Percentiles rank a stretch among this genome's conserved stretches.
These are phyloP conservation scores for Chelonus insularis DNA, from an alignment of 1,140 invertebrate genomes.

Conservation along the genomic window DNA sequence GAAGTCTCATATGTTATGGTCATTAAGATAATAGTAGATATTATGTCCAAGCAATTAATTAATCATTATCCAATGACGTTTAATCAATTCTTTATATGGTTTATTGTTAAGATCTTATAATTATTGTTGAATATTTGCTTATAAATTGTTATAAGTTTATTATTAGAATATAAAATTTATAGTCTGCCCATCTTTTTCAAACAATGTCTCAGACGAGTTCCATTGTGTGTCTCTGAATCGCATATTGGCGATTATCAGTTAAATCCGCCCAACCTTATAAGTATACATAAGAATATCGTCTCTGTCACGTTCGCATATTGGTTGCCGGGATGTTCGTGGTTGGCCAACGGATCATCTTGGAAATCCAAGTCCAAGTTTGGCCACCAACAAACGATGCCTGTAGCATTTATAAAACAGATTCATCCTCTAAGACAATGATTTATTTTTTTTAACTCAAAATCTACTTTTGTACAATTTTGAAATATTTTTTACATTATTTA, in stretches of 20 bases:
- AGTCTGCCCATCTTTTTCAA: slow-evolving; percentile 18
- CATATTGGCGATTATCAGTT: slow-evolving; percentile 36
- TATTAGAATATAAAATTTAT: slow-evolving; percentile 5
- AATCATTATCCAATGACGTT: too few relatives aligned
- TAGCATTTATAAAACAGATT: slow-evolving; percentile 31
- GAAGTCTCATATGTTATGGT: too few relatives aligned
- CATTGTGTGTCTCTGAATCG: slow-evolving; percentile 33
- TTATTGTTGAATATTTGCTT: too few relatives aligned
- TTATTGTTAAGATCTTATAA: background rate
- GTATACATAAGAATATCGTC: background rate
- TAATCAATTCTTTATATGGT: too few relatives aligned
- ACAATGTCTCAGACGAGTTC: slow-evolving; percentile 20
- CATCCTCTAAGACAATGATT: too few relatives aligned
- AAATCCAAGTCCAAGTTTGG: slow-evolving; percentile 32
- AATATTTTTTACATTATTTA: too few relatives aligned
- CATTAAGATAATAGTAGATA: too few relatives aligned
- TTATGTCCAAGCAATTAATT: too few relatives aligned
- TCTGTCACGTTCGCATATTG: slow-evolving; percentile 28
- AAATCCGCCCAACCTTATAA: slow-evolving; percentile 32
- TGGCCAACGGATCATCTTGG: slow-evolving; percentile 26
- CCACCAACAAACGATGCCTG: slow-evolving; percentile 32
- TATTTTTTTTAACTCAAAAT: too few relatives aligned
- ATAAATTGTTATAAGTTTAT: too few relatives aligned
- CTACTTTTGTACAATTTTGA: too few relatives aligned
- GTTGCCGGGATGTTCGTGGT: slow-evolving; percentile 23